Percentiles rank a stretch among this genome's conserved stretches.
Evolutionary conservation across 2,797 vertebrate species (phyloP).

Genomic region (Manis javanica): DNA sequence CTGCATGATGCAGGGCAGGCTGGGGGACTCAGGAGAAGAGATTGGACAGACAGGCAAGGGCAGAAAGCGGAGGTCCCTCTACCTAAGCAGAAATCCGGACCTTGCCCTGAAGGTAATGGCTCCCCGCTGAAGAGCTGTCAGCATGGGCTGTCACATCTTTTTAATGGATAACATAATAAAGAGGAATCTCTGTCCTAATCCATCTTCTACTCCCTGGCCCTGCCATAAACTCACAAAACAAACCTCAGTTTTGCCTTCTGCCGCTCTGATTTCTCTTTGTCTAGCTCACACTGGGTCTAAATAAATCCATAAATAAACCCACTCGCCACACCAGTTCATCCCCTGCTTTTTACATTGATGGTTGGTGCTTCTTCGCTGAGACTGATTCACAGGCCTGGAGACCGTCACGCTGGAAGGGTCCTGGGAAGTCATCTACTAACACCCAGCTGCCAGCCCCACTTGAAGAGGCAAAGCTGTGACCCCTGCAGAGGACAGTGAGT

Average conservation of each 20-base stretch:
- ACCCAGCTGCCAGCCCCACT: rapidly evolving
- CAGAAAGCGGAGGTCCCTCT: background rate
- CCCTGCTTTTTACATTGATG: background rate
- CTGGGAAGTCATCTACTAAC: background rate
- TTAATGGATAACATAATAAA: conserved; percentile 39
- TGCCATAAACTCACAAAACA: conserved; percentile 1
- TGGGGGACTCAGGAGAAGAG: background rate
- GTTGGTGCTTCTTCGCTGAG: background rate
- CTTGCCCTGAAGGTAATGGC: background rate
- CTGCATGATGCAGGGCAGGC: background rate
- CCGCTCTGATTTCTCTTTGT: background rate
- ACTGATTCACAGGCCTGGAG: background rate
- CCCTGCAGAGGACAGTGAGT: background rate
- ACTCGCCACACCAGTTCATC: background rate
- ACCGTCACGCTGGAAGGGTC: background rate
- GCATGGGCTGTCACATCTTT: conserved; percentile 29
- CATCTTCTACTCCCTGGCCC: background rate
- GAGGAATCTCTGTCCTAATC: conserved; percentile 21
- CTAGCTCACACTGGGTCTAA: background rate
- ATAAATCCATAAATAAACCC: background rate
- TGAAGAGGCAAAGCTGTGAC: background rate
- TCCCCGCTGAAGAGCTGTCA: conserved; percentile 42
- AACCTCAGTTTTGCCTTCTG: background rate
- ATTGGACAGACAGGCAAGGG: background rate
- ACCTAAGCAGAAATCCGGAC: background rate